Evolutionary conservation across 2,888 invertebrate genomes (phyloP).

Genomic region (Lasioglossum oenotherae): DNA sequence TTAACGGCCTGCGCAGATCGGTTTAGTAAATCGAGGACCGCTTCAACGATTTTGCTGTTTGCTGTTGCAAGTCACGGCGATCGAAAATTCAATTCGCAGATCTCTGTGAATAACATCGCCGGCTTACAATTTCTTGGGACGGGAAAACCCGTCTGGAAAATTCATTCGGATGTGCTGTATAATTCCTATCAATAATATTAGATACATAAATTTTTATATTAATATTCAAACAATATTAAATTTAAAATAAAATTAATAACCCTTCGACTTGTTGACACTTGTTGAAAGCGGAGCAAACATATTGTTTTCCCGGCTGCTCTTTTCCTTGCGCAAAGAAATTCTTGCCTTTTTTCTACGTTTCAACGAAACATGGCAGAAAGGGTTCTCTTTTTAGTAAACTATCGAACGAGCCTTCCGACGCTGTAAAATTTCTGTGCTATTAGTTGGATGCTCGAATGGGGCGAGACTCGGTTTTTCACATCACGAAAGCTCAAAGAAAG

Average conservation of each 20-base stretch:
- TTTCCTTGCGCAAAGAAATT: too few species aligned
- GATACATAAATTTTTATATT: too few species aligned
- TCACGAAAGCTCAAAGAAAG: not conserved
- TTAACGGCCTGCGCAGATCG: not conserved
- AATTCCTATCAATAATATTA: not conserved
- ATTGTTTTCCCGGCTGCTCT: too few species aligned
- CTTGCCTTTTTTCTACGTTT: too few species aligned
- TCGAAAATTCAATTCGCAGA: slow-evolving; percentile 44
- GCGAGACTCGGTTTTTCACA: not conserved
- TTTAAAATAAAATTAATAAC: too few species aligned
- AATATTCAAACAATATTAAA: too few species aligned
- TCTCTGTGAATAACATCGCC: slow-evolving; percentile 34
- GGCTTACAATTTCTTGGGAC: not conserved
- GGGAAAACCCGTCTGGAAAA: not conserved
- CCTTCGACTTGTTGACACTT: not conserved
- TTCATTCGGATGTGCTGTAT: not conserved
- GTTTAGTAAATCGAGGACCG: not conserved
- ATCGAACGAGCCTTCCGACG: too few species aligned
- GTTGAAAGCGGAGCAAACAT: too few species aligned
- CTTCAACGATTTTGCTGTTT: not conserved
- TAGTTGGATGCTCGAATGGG: too few species aligned
- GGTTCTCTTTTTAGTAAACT: too few species aligned
- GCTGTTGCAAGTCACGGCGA: slow-evolving; percentile 21
- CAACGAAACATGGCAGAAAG: too few species aligned
- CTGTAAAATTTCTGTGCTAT: not conserved